Evolutionary conservation across 2,888 invertebrate genomes (phyloP).

Genomic region (Andrena hattorfiana): DNA sequence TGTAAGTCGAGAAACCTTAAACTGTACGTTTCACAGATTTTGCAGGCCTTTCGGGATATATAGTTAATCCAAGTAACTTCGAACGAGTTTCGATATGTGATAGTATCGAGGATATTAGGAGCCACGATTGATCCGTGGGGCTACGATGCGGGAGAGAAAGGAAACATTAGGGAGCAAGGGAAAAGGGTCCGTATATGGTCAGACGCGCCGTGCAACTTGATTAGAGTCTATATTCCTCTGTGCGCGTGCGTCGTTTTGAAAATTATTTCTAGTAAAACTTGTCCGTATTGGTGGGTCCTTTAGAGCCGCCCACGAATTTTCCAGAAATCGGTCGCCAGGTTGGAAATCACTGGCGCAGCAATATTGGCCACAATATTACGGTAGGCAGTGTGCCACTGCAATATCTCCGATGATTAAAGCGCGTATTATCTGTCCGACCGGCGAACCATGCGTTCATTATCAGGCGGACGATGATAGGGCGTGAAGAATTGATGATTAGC

Average conservation of each 20-base stretch:
- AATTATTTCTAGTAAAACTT: neutral
- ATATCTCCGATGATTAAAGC: conserved; percentile 7
- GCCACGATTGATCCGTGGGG: neutral
- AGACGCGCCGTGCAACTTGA: neutral
- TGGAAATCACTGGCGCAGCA: neutral
- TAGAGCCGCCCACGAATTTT: neutral
- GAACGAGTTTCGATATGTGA: neutral
- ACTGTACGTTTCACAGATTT: neutral
- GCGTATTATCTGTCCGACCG: neutral
- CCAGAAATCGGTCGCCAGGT: neutral
- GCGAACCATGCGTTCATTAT: conserved; percentile 1
- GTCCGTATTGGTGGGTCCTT: neutral
- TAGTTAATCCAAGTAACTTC: neutral
- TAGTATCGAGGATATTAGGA: neutral
- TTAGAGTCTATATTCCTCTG: neutral
- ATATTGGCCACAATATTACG: neutral
- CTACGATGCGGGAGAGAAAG: neutral
- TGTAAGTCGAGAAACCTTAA: neutral
- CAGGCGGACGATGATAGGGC: neutral
- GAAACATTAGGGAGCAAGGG: conserved; percentile 1
- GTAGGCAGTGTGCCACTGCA: neutral
- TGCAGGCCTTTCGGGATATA: neutral
- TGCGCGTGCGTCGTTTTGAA: neutral
- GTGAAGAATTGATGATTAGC: neutral
- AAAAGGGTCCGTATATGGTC: neutral